phyloP scores from a whole-genome alignment of 2,797 vertebrate genomes.

The Spinibarbus caldwelli region DNA sequence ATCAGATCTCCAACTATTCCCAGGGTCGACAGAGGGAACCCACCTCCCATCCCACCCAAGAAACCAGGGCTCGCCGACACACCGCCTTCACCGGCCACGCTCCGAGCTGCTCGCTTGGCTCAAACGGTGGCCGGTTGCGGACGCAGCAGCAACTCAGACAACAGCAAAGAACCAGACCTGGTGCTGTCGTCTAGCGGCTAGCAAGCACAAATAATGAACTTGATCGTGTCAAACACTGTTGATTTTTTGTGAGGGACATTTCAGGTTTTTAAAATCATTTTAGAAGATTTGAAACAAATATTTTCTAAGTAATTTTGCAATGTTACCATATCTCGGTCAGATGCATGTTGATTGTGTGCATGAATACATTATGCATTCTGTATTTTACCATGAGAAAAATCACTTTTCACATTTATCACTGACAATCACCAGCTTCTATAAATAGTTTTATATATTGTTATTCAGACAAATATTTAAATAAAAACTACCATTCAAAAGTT shows the following conservation, averaged over 20 bases:
- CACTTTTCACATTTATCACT: conserved; percentile 15
- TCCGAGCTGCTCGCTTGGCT: conserved; percentile 75
- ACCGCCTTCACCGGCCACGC: conserved; percentile 78
- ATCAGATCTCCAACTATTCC: conserved; percentile 89
- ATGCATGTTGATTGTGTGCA: conserved; percentile 41
- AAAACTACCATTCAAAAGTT: neutral
- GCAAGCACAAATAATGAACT: conserved; percentile 60
- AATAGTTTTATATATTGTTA: conserved; percentile 25
- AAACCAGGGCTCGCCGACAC: conserved; percentile 91
- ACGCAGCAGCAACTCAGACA: conserved; percentile 80
- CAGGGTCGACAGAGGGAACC: conserved; percentile 89
- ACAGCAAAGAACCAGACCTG: conserved; percentile 90
- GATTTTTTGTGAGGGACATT: conserved; percentile 3
- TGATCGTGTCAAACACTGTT: conserved; percentile 28
- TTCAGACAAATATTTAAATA: conserved; percentile 15
- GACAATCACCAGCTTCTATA: conserved; percentile 24
- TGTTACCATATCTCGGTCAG: conserved; percentile 18
- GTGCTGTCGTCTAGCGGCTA: conserved; percentile 89
- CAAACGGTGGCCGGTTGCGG: conserved; percentile 85
- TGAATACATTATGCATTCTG: neutral
- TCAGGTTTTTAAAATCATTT: conserved; percentile 1
- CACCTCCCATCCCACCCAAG: conserved; percentile 96
- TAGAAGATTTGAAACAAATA: neutral
- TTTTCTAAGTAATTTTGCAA: neutral
- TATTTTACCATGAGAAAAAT: conserved; percentile 3